Evolutionary conservation across 2,113 vertebrate genomes (phyloP), one percentile per base, ranked within the genome.

Genomic region (Tautogolabrus adspersus): DNA sequence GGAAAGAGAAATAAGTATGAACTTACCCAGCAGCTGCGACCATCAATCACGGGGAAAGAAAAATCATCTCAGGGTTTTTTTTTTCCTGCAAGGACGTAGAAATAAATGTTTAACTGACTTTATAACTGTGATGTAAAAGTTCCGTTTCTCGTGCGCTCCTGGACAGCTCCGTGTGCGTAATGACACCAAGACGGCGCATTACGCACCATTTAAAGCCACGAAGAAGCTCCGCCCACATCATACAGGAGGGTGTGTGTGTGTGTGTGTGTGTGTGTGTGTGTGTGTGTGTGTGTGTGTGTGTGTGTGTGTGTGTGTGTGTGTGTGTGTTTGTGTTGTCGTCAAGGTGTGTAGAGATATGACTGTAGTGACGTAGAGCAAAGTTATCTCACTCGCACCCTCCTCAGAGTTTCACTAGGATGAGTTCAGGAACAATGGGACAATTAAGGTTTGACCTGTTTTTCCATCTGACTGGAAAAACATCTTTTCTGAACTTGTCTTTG

Each of bases 221-320:
- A 5, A 11, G 19, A 77, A 34, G 46, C 89, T 60, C 92, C 92
- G 26, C 91, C 92, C 88, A 80, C 62, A 3, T 26, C 21, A 18
- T 56, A 1, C 26, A 59, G 18, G 47, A 30, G 75, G 44, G 85
- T 7, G 78, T 38, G 82, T 40, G 64, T 34, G 13, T 44, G 38
- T 55, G 68, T 54, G 77, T 66, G 30, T 59, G 21, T n/a, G 85
- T 7, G 78, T 38, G 82, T 40, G 64, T 34, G 13, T 44, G 38
- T 55, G 68, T 54, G 77, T 66, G 30, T 59, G 21, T n/a, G 85
- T 7, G 78, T 38, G 82, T 40, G 64, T 34, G 13, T 44, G 38
- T 55, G 68, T 54, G 77, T 66, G 30, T 59, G 21, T n/a, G 85
- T 7, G 78, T 38, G 82, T 40, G 64, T 34, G 13, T 44, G 38